These are phyloP conservation scores for Neoaliturus tenellus DNA, from an alignment of 2,888 invertebrate species.

Conservation along the genomic window DNA sequence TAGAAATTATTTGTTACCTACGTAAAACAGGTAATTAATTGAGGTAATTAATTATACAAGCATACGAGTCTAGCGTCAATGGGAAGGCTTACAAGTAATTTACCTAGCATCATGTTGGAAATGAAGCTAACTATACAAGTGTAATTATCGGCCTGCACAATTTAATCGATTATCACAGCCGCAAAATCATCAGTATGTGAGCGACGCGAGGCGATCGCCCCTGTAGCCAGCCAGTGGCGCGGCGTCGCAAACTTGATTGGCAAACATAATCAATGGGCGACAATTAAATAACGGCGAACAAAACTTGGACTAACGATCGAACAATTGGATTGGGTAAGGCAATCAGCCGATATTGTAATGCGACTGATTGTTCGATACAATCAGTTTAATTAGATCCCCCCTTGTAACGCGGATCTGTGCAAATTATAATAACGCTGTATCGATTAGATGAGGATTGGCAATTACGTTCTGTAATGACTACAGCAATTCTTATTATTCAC, in stretches of 20 bases:
- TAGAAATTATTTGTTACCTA: no score
- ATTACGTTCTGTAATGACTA: no score
- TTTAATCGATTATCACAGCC: neutral
- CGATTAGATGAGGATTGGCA: neutral
- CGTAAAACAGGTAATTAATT: no score
- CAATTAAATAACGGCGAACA: slow-evolving; percentile 38
- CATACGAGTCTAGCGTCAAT: no score
- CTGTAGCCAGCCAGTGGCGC: neutral
- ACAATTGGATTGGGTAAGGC: slow-evolving; percentile 50
- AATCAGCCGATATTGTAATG: slow-evolving; percentile 49
- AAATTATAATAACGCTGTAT: neutral
- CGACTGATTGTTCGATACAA: slow-evolving; percentile 40
- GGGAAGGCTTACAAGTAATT: no score
- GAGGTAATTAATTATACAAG: no score
- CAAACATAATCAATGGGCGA: slow-evolving; percentile 34
- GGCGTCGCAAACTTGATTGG: slow-evolving; percentile 17
- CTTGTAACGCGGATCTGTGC: neutral
- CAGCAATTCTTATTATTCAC: no score
- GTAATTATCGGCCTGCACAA: neutral
- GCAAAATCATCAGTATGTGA: neutral
- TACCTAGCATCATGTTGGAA: no score
- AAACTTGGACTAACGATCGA: slow-evolving; percentile 26
- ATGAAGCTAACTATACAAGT: neutral
- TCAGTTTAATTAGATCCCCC: slow-evolving; percentile 16
- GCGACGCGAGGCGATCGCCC: neutral